Evolutionary conservation across 2,888 invertebrate genomes (phyloP).

Genomic region (Psylliodes chrysocephalus): DNA sequence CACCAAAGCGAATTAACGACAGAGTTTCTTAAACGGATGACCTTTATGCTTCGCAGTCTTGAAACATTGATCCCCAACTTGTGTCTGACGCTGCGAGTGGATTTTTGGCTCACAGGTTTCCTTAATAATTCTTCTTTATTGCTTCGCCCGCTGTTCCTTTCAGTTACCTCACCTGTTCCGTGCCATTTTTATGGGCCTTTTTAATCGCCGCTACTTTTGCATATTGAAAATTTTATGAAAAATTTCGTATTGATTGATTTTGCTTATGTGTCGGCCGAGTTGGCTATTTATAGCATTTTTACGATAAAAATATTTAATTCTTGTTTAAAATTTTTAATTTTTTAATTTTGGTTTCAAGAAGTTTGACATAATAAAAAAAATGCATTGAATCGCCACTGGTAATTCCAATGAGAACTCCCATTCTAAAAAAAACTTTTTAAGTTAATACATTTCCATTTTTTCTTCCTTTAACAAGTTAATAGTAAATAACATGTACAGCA

Average conservation of each 20-base stretch:
- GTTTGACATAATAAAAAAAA: too few relatives aligned
- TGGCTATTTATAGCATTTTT: too few relatives aligned
- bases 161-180: conserved; percentile 45
- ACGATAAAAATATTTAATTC: too few relatives aligned
- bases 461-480: too few relatives aligned
- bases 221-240: conserved; percentile 12
- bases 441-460: too few relatives aligned
- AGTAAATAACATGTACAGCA: too few relatives aligned
- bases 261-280: not conserved
- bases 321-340: too few relatives aligned
- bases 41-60: conserved; percentile 18
- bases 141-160: conserved; percentile 56
- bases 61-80: conserved; percentile 63
- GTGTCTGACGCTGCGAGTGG: conserved; percentile 65
- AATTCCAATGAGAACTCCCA: too few relatives aligned
- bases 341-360: too few relatives aligned
- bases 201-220: conserved; percentile 12
- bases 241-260: not conserved
- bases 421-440: too few relatives aligned
- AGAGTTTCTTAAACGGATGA: not conserved
- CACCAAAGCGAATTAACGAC: not conserved
- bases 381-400: too few relatives aligned
- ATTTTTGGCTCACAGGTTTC: conserved; percentile 64
- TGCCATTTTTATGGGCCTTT: conserved; percentile 27
- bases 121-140: conserved; percentile 66